These are phyloP conservation scores for Heliconius melpomene DNA, from an alignment of 1,140 invertebrate genomes.

Conservation along the genomic window DNA sequence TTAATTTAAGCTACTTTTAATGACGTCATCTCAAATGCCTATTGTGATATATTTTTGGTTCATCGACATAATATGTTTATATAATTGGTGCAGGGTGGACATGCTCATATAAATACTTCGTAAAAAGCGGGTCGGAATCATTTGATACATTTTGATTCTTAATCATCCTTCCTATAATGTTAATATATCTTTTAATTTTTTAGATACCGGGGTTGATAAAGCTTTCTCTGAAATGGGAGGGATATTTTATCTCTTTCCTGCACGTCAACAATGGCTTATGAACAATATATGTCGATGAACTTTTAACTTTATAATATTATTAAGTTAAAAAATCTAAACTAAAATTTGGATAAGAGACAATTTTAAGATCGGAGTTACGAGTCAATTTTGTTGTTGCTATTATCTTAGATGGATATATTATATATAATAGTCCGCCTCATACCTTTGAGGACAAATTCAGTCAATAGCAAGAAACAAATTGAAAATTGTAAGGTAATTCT, in stretches of 20 bases:
- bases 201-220: background rate
- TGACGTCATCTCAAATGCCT: background rate
- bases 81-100: background rate
- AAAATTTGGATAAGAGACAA: slow-evolving; percentile 17
- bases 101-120: background rate
- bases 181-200: background rate
- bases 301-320: slow-evolving; percentile 4
- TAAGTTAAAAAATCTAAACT: slow-evolving; percentile 20
- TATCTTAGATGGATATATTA: too few species aligned
- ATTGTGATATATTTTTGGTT: background rate
- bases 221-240: background rate
- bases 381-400: background rate
- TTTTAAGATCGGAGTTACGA: slow-evolving; percentile 7
- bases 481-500: too few species aligned
- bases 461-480: too few species aligned
- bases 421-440: too few species aligned
- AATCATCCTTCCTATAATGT: background rate
- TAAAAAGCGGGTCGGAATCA: background rate
- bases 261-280: background rate
- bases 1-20: slow-evolving; percentile 7
- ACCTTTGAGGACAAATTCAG: too few species aligned
- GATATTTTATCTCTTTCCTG: background rate
- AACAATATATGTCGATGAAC: background rate
- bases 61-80: background rate
- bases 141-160: too few species aligned